Conservation (phyloP, 1,140 invertebrate species). For the Ooceraea biroi region DNA sequence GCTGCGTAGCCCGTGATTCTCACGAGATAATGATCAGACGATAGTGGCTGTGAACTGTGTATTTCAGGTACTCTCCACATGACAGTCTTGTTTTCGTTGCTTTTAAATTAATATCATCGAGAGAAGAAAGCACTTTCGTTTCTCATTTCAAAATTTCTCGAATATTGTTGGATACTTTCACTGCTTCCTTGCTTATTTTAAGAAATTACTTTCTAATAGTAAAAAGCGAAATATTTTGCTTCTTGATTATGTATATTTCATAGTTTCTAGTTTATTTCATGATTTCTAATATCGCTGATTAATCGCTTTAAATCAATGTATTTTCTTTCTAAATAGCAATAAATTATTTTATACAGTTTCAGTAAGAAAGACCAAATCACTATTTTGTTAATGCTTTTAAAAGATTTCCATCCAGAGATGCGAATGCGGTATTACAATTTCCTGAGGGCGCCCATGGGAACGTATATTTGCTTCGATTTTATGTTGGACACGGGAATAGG, state of each 20-base stretch:
- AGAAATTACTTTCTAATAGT: background rate
- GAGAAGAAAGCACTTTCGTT: background rate
- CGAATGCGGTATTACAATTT: background rate
- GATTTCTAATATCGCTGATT: too few species aligned
- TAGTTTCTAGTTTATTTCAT: too few species aligned
- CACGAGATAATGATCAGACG: too few species aligned
- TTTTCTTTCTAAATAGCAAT: too few species aligned
- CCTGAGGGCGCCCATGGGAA: background rate
- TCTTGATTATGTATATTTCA: too few species aligned
- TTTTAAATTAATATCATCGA: background rate
- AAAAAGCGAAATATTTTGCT: too few species aligned
- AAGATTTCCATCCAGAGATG: background rate
- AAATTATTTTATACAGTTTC: background rate
- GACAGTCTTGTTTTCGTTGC: too few species aligned
- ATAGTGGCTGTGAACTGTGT: too few species aligned
- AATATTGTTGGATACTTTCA: background rate
- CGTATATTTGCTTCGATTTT: background rate
- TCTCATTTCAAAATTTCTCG: background rate
- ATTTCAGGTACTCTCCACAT: too few species aligned
- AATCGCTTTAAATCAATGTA: too few species aligned
- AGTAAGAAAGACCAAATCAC: background rate
- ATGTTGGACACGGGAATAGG: background rate
- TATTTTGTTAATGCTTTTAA: background rate
- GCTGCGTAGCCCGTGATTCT: too few species aligned
- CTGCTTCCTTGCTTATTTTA: conserved; percentile 5